These are phyloP conservation scores for Acanthacorydalis orientalis DNA, from an alignment of 2,888 invertebrate species.

Conservation along the genomic window DNA sequence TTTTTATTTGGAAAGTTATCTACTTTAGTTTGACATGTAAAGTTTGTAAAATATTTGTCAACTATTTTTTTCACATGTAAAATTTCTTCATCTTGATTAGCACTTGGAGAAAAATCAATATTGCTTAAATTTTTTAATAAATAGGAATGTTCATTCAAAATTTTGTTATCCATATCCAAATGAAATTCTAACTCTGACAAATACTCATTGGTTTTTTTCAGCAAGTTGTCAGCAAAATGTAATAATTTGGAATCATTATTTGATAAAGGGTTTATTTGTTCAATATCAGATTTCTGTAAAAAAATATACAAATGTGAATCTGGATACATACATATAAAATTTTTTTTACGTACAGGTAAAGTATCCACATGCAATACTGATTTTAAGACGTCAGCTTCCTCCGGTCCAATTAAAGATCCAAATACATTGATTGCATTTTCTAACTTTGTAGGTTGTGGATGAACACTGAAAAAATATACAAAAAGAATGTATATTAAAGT, in stretches of 20 bases:
- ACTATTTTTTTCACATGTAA: neutral
- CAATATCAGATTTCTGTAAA: neutral
- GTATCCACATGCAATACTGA: neutral
- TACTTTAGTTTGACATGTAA: neutral
- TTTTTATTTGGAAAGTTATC: neutral
- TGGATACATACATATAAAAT: no score
- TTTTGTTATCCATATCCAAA: neutral
- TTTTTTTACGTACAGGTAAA: neutral
- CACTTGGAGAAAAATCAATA: neutral
- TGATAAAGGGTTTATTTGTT: no score
- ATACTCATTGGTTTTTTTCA: neutral
- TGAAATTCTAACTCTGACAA: neutral
- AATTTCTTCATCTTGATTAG: constrained; percentile 1
- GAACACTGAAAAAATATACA: neutral
- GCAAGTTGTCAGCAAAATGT: neutral
- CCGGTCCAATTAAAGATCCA: neutral
- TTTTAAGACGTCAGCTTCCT: neutral
- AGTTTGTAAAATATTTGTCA: neutral
- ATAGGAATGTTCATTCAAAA: neutral
- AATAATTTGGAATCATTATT: neutral
- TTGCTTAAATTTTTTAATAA: neutral
- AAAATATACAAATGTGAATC: no score
- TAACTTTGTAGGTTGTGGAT: neutral
- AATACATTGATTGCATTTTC: neutral
- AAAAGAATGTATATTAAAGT: neutral